Percentiles rank a stretch among this genome's conserved stretches.
Conservation (phyloP, 2,888 invertebrate genomes). For the Sarcophaga variegata region DNA sequence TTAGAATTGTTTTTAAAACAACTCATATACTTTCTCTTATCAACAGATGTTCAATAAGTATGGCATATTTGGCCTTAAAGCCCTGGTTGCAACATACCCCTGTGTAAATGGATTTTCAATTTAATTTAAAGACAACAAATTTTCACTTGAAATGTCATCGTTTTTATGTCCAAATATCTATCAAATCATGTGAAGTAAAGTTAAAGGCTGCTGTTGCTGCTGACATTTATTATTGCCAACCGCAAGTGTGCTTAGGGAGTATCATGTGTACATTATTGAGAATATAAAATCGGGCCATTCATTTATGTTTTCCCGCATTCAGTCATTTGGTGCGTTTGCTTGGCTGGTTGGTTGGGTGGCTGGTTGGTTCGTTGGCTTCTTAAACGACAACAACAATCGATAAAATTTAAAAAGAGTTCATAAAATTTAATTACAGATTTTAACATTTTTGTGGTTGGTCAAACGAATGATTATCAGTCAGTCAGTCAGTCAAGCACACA, state of each 20-base stretch:
- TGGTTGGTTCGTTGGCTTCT: constrained; percentile 10
- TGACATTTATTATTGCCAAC: background rate
- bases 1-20: too few species aligned
- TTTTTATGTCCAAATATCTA: background rate
- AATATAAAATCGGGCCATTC: background rate
- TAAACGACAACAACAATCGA: constrained; percentile 30
- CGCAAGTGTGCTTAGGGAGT: background rate
- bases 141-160: background rate
- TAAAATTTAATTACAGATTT: constrained; percentile 62
- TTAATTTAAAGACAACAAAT: too few species aligned
- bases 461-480: constrained; percentile 33
- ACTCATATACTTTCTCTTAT: too few species aligned
- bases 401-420: constrained; percentile 59
- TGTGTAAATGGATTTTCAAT: too few species aligned
- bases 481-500: background rate
- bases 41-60: too few species aligned
- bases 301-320: background rate
- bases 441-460: constrained; percentile 35
- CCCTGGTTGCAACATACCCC: too few species aligned
- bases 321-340: too few species aligned
- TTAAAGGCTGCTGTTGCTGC: background rate
- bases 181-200: background rate
- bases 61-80: too few species aligned
- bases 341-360: background rate
- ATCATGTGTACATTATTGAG: background rate